A percentile compares a stretch with the other conserved stretches of the same genome.
Evolutionary conservation across 1,140 invertebrate genomes (phyloP).

Genomic region (Fopius arisanus): DNA sequence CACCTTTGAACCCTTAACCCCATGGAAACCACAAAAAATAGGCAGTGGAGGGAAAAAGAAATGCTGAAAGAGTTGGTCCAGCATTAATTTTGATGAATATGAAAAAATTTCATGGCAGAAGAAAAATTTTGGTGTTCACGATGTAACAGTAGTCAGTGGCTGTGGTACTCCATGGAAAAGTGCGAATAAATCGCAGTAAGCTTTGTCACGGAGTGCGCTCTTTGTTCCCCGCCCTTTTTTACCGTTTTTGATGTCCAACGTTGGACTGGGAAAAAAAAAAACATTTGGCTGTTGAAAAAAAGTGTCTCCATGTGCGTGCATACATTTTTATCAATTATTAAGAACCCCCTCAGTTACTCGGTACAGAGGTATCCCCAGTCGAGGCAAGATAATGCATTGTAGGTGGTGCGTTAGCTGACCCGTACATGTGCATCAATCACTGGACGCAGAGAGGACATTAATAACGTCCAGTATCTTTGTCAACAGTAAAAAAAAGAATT

Average conservation of each 20-base stretch:
- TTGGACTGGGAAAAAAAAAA: background rate
- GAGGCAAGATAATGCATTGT: slow-evolving; percentile 22
- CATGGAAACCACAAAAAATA: background rate
- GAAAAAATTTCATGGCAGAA: slow-evolving; percentile 54
- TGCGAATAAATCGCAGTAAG: slow-evolving; percentile 62
- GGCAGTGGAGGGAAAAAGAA: background rate
- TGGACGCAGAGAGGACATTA: slow-evolving; percentile 53
- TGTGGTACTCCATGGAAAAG: slow-evolving; percentile 50
- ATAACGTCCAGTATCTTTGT: slow-evolving; percentile 54
- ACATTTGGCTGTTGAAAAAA: too few relatives aligned
- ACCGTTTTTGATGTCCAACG: slow-evolving; percentile 40
- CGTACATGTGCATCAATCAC: slow-evolving; percentile 26
- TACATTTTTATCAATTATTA: slow-evolving; percentile 67
- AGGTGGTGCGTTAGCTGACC: background rate
- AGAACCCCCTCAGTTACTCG: slow-evolving; percentile 43
- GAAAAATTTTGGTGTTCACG: slow-evolving; percentile 51
- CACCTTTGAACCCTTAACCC: background rate
- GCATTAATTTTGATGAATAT: slow-evolving; percentile 63
- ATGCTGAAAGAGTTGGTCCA: background rate
- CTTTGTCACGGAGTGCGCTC: slow-evolving; percentile 50
- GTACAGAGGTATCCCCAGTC: background rate
- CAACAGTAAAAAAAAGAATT: slow-evolving; percentile 8
- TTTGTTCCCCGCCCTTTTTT: slow-evolving; percentile 38
- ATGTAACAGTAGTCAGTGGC: background rate
- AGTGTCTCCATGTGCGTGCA: slow-evolving; percentile 42